Evolutionary conservation across 2,797 vertebrate genomes (phyloP), one percentile per base, ranked within the genome.

Genomic region (Phoxinus dragarum): DNA sequence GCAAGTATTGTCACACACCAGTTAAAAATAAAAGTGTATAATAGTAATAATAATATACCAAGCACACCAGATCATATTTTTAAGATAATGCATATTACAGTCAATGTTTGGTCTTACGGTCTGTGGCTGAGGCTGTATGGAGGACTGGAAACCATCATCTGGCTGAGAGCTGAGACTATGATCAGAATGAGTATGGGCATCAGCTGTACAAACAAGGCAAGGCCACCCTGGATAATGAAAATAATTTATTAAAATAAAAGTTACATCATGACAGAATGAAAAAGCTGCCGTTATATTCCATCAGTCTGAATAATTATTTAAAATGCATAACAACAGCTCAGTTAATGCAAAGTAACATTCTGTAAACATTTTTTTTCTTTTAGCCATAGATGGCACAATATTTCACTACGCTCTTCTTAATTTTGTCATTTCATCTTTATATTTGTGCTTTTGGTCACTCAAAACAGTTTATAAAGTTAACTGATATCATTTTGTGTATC

Each of bases 111-210:
- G 21, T 61, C 98, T 97, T 92, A 99, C 98, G 94, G 95, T 90
- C 97, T 96, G 8, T 94, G 96, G 93, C 97, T 99, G 95, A 99
- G 95, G 92, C 98, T 99, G 94, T 99, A 99, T 23, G 98, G 98
- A 56, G 98, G 98, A 88, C 96, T 98, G 88, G 98, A 98, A 86
- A 99, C 98, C 97, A 99, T 99, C 94, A 99, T 95, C 93, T 99
- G 98, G 91, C 98, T 99, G 89, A 99, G 97, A 44, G 97, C 97
- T 34, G 98, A 99, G 85, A 99, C 97, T 6, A 99, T 96, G 92
- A 99, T 98, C 91, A 99, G 97, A 93, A 99, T 97, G 91, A 99
- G 93, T 91, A 99, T 98, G 88, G 98, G 98, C 97, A 99, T 97
- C 95, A 99, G 93, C 92, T 99, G 98, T 87, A 99, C 97, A 87